A percentile compares a stretch with the other conserved stretches of the same genome.
Evolutionary conservation across 2,888 invertebrate species (phyloP).

Genomic region (Resseliella maxima): DNA sequence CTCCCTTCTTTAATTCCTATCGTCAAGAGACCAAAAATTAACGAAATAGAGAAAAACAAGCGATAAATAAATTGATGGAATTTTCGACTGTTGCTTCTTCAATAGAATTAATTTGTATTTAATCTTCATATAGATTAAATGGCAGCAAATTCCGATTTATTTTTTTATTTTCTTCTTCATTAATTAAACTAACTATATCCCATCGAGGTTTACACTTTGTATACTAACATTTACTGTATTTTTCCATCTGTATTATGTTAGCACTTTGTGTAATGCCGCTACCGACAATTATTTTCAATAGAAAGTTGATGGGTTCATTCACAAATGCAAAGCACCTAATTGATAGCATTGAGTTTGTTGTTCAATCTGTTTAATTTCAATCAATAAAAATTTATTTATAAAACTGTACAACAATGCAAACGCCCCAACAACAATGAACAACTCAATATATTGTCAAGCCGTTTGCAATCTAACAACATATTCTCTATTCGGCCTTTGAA

Average conservation of each 20-base stretch:
- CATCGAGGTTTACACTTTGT: neutral
- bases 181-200: neutral
- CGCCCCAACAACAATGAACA: neutral
- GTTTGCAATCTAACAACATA: neutral
- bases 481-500: neutral
- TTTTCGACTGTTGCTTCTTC: neutral
- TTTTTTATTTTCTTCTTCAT: too few species aligned
- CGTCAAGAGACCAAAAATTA: neutral
- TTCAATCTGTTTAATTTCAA: constrained; percentile 41
- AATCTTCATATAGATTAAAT: neutral
- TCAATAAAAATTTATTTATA: constrained; percentile 23
- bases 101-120: neutral
- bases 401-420: neutral
- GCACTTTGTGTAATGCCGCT: too few species aligned
- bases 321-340: neutral
- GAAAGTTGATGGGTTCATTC: neutral
- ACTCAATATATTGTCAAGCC: neutral
- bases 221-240: neutral
- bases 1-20: neutral
- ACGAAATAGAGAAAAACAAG: neutral
- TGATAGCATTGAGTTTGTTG: neutral
- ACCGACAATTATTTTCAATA: neutral
- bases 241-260: neutral
- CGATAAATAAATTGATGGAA: neutral
- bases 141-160: constrained; percentile 3